Conservation (phyloP, 2,888 invertebrate genomes). For the Caenorhabditis virilis region DNA sequence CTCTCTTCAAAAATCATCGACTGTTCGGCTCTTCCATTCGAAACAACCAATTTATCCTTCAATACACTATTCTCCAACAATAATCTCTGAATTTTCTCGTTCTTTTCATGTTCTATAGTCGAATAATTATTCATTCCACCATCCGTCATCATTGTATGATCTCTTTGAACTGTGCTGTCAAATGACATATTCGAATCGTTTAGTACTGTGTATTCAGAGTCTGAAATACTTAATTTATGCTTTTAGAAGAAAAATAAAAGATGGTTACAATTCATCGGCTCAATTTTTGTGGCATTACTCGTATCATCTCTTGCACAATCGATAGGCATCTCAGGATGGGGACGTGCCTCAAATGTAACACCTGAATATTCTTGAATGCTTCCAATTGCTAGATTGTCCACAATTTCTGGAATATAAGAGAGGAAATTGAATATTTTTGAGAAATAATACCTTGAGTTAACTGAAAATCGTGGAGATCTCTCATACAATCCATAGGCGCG, state of each 20-base stretch:
- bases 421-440: too few relatives aligned
- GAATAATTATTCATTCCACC: constrained; percentile 19
- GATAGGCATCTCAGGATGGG: constrained; percentile 3
- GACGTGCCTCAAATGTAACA: constrained; percentile 6
- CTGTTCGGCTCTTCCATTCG: constrained; percentile 26
- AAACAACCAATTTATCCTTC: constrained; percentile 28
- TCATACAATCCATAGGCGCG: background rate
- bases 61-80: constrained; percentile 34
- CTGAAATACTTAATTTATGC: constrained; percentile 1
- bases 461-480: too few relatives aligned
- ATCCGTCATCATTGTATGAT: constrained; percentile 26
- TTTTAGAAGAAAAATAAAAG: background rate
- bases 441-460: too few relatives aligned
- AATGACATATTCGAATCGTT: constrained; percentile 12
- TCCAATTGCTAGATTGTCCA: constrained; percentile 7
- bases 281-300: background rate
- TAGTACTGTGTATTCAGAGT: constrained; percentile 4
- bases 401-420: constrained; percentile 13
- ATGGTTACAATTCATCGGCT: background rate
- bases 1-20: constrained; percentile 32
- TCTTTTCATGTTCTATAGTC: constrained; percentile 31
- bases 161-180: constrained; percentile 1
- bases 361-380: constrained; percentile 19
- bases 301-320: constrained; percentile 8
- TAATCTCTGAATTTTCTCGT: constrained; percentile 36